A percentile compares a stretch with the other conserved stretches of the same genome.
Conservation (phyloP, 2,113 vertebrate species). For the Euleptes europaea region DNA sequence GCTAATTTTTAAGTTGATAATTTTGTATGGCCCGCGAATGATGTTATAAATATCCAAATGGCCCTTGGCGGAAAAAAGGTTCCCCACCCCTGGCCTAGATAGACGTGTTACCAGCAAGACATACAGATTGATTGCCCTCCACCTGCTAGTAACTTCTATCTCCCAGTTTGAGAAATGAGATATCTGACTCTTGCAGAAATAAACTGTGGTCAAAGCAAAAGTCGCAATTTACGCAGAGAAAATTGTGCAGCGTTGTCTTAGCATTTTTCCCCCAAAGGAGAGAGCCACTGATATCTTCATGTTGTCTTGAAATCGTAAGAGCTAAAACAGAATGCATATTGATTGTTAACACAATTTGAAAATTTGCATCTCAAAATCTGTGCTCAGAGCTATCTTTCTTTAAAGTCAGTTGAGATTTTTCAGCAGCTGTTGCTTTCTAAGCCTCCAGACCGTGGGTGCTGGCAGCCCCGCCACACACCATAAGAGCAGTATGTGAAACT, state of each 20-base stretch:
- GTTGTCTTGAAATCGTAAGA: neutral
- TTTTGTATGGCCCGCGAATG: no score
- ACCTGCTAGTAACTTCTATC: neutral
- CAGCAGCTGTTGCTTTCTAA: conserved; percentile 9
- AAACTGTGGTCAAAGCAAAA: neutral
- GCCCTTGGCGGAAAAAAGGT: no score
- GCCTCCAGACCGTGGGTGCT: neutral
- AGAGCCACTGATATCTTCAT: neutral
- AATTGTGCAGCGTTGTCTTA: neutral
- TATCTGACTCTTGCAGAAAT: neutral
- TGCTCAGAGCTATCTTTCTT: neutral
- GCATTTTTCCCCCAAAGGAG: neutral
- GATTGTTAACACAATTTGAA: neutral
- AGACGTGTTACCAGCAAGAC: neutral
- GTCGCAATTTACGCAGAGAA: neutral
- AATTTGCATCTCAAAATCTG: neutral
- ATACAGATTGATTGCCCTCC: neutral
- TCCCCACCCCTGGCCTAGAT: no score
- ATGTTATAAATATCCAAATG: no score
- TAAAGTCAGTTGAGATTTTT: neutral
- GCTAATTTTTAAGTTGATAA: no score
- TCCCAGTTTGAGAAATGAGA: neutral
- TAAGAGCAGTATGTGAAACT: conserved; percentile 11
- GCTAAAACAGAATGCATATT: neutral
- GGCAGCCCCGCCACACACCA: neutral